Percentiles rank a stretch among this genome's conserved stretches.
phyloP scores from a whole-genome alignment of 2,797 vertebrate species.

The Hypotaenidia philippensis region DNA sequence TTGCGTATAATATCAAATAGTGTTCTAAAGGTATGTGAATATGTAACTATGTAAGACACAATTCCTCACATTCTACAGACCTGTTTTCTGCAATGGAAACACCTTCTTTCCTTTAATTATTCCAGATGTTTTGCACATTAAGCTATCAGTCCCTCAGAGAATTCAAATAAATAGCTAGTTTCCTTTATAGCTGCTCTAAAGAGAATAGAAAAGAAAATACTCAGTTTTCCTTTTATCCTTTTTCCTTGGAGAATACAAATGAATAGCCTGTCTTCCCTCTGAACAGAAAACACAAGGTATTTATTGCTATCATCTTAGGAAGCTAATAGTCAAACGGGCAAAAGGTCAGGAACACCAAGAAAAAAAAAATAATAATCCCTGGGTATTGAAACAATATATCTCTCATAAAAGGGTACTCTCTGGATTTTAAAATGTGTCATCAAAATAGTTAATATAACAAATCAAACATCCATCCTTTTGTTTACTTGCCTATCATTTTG shows the following conservation, averaged over 20 bases:
- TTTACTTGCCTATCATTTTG: slow-evolving; percentile 2
- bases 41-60: background rate
- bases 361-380: slow-evolving; percentile 32
- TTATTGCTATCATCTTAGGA: slow-evolving; percentile 70
- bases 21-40: background rate
- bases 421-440: slow-evolving; percentile 18
- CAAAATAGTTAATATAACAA: slow-evolving; percentile 8
- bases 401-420: slow-evolving; percentile 35
- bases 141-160: slow-evolving; percentile 46
- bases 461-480: background rate
- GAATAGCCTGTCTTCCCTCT: slow-evolving; percentile 60
- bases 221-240: slow-evolving; percentile 59
- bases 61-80: background rate
- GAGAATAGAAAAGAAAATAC: slow-evolving; percentile 72
- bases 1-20: background rate
- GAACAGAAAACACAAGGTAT: slow-evolving; percentile 50
- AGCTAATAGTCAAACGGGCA: slow-evolving; percentile 52
- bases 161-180: slow-evolving; percentile 67
- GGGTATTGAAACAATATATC: slow-evolving; percentile 43
- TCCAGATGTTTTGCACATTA: slow-evolving; percentile 72
- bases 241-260: slow-evolving; percentile 66
- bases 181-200: slow-evolving; percentile 72
- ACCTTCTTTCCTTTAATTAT: slow-evolving; percentile 55
- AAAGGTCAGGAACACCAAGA: slow-evolving; percentile 68
- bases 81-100: slow-evolving; percentile 21